Evolutionary conservation across 2,113 vertebrate species (phyloP).

Genomic region (Furnarius figulus): DNA sequence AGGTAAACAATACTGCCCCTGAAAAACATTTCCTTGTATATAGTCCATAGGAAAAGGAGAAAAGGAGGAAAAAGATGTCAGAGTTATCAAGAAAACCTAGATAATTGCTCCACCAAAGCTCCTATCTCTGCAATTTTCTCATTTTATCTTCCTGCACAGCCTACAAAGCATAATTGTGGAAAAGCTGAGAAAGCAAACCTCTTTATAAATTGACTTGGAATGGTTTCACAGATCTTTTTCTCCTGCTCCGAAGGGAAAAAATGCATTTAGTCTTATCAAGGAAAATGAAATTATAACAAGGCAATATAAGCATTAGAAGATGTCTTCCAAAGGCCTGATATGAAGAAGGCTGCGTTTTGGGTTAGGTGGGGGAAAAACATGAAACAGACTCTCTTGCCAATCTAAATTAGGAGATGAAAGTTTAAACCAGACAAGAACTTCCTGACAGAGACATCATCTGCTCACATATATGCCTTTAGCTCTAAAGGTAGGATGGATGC

Average conservation of each 20-base stretch:
- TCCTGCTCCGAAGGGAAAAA: neutral
- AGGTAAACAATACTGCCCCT: neutral
- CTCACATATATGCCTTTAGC: constrained; percentile 14
- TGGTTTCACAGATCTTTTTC: neutral
- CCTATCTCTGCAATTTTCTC: neutral
- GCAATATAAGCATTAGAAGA: constrained; percentile 23
- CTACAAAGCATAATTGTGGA: neutral
- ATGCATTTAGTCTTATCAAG: neutral
- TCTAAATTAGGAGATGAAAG: constrained; percentile 58
- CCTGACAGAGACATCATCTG: constrained; percentile 39
- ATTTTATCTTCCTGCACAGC: neutral
- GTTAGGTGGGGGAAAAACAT: neutral
- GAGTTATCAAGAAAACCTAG: neutral
- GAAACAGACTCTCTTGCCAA: constrained; percentile 48
- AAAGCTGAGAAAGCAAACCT: neutral
- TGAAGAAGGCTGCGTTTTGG: neutral
- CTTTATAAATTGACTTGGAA: neutral
- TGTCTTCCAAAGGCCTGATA: constrained; percentile 18
- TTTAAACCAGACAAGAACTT: constrained; percentile 72
- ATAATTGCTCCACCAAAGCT: neutral
- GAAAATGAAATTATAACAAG: neutral
- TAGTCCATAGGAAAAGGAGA: neutral
- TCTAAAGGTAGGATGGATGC: constrained; percentile 13
- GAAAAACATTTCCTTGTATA: neutral
- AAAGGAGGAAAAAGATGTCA: neutral